Evolutionary conservation across 2,797 vertebrate species (phyloP).

Genomic region (Hippoglossus hippoglossus): DNA sequence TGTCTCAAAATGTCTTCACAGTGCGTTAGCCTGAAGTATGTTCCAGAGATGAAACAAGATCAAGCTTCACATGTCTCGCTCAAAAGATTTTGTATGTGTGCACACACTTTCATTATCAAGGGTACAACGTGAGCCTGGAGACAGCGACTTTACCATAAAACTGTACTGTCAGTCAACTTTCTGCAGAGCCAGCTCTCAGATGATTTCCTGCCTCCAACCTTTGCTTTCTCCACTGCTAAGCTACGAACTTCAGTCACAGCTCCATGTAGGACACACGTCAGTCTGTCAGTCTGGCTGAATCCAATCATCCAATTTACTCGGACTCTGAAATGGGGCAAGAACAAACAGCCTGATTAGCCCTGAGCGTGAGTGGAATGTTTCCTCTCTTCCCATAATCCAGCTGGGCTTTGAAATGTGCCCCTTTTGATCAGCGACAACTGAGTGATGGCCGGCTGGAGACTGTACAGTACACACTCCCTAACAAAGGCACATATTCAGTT

Average conservation of each 20-base stretch:
- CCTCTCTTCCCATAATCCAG: constrained; percentile 50
- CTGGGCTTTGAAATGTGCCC: constrained; percentile 17
- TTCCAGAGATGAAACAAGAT: constrained; percentile 44
- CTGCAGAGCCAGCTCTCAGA: too few relatives aligned
- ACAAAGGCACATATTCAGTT: constrained; percentile 43
- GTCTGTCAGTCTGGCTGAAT: constrained; percentile 44
- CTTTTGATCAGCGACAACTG: constrained; percentile 49
- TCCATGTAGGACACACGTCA: constrained; percentile 3
- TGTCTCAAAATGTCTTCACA: not conserved
- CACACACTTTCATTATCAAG: constrained; percentile 21
- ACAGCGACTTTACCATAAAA: constrained; percentile 35
- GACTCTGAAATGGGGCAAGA: constrained; percentile 53
- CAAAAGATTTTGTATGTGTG: not conserved
- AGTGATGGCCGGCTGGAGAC: constrained; percentile 51
- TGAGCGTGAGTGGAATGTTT: constrained; percentile 64
- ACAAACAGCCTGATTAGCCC: constrained; percentile 66
- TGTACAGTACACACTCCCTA: constrained; percentile 17
- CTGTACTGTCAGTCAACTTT: constrained; percentile 28
- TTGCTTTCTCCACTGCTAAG: too few relatives aligned
- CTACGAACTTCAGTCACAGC: constrained; percentile 4
- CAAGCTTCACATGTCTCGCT: constrained; percentile 23
- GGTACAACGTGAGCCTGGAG: constrained; percentile 21
- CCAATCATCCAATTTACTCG: constrained; percentile 71
- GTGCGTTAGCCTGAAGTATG: constrained; percentile 21
- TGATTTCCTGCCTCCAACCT: too few relatives aligned